phyloP scores from a whole-genome alignment of 2,113 vertebrate species.

The Piliocolobus tephrosceles region DNA sequence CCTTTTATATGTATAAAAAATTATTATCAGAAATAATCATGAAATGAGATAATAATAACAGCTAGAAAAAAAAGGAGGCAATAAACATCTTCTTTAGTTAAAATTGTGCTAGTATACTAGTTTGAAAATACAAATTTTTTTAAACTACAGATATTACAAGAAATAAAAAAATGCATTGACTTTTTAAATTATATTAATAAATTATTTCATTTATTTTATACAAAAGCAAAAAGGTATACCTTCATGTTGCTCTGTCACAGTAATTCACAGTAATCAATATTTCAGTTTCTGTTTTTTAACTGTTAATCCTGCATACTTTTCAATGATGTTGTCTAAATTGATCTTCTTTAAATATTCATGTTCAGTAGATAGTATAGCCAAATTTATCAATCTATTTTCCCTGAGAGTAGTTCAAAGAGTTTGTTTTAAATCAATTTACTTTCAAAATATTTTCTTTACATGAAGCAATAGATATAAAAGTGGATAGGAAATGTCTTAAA shows the following conservation, averaged over 20 bases:
- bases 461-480: neutral
- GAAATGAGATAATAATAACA: neutral
- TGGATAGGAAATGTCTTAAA: neutral
- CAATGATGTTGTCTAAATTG: neutral
- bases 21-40: neutral
- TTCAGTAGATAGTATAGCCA: neutral
- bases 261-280: neutral
- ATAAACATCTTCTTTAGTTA: neutral
- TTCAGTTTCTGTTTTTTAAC: neutral
- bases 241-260: neutral
- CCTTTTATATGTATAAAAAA: neutral
- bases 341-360: neutral
- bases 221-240: neutral
- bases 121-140: constrained; percentile 4
- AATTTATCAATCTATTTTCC: neutral
- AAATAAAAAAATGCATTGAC: neutral
- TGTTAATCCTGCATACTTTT: neutral
- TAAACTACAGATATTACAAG: neutral
- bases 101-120: neutral
- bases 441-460: neutral
- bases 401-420: neutral
- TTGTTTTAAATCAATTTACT: neutral
- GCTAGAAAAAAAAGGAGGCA: constrained; percentile 11
- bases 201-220: neutral
- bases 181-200: neutral